Conservation (phyloP, 1,140 invertebrate species). For the Cardiocondyla obscurior region DNA sequence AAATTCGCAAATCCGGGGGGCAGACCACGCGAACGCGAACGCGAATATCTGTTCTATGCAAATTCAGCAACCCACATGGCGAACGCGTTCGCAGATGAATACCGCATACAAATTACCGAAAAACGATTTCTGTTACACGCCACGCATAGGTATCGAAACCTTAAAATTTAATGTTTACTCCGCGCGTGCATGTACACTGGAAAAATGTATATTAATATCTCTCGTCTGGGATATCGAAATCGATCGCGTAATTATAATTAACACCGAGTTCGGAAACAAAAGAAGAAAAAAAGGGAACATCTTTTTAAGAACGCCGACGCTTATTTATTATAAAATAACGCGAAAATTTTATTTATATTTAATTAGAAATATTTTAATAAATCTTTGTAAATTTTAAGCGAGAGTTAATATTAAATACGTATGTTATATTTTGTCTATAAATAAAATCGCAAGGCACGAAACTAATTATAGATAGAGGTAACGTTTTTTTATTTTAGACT, state of each 20-base stretch:
- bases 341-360: too few species aligned
- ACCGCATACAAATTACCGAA: conserved; percentile 37
- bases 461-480: conserved; percentile 31
- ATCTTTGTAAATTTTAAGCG: background rate
- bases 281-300: too few species aligned
- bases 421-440: background rate
- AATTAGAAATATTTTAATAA: too few species aligned
- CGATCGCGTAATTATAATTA: too few species aligned
- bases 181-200: background rate
- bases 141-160: background rate
- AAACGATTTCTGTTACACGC: conserved; percentile 44
- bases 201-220: background rate
- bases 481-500: conserved; percentile 15
- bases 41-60: conserved; percentile 43
- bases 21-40: background rate
- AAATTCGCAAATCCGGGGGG: conserved; percentile 34
- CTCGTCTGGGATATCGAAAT: background rate
- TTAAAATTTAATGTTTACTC: conserved; percentile 30
- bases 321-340: too few species aligned
- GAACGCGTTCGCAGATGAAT: conserved; percentile 16
- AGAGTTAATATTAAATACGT: background rate
- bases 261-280: too few species aligned
- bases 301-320: too few species aligned
- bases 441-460: conserved; percentile 23
- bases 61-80: conserved; percentile 35